phyloP scores from a whole-genome alignment of 2,888 invertebrate species.

The Marronus borbonicus region DNA sequence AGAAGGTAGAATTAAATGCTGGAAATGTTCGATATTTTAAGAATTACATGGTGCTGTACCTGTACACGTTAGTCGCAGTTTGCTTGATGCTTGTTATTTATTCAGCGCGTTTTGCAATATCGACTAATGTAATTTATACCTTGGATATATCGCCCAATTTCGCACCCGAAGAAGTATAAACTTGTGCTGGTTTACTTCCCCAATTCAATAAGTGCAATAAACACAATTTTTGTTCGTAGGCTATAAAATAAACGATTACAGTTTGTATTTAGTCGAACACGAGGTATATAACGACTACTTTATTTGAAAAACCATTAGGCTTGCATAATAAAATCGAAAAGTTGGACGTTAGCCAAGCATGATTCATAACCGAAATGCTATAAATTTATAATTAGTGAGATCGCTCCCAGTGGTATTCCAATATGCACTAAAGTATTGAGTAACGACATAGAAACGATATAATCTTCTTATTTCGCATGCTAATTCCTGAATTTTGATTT shows the following conservation, averaged over 20 bases:
- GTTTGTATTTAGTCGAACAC: conserved; percentile 6
- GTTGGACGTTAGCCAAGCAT: conserved; percentile 12
- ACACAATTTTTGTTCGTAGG: neutral
- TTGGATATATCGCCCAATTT: too few relatives aligned
- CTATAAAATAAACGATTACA: conserved; percentile 6
- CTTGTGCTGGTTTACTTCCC: too few relatives aligned
- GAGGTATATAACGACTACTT: neutral
- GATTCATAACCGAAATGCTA: conserved; percentile 2
- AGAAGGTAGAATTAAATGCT: too few relatives aligned
- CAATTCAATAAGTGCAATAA: too few relatives aligned
- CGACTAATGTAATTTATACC: too few relatives aligned
- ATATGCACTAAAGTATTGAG: neutral
- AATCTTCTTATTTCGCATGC: neutral
- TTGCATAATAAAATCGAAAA: neutral
- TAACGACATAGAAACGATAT: neutral
- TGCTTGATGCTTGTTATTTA: too few relatives aligned
- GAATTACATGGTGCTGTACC: too few relatives aligned
- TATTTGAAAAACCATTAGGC: conserved; percentile 15
- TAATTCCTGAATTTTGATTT: neutral
- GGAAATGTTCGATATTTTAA: too few relatives aligned
- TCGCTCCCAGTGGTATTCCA: neutral
- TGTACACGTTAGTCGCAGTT: too few relatives aligned
- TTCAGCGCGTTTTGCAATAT: too few relatives aligned
- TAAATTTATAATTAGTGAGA: conserved; percentile 30
- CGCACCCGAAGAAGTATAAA: too few relatives aligned